Percentiles rank a stretch among this genome's conserved stretches.
Evolutionary conservation across 1,140 invertebrate species (phyloP).

Genomic region (Lepidotrigona ventralis): DNA sequence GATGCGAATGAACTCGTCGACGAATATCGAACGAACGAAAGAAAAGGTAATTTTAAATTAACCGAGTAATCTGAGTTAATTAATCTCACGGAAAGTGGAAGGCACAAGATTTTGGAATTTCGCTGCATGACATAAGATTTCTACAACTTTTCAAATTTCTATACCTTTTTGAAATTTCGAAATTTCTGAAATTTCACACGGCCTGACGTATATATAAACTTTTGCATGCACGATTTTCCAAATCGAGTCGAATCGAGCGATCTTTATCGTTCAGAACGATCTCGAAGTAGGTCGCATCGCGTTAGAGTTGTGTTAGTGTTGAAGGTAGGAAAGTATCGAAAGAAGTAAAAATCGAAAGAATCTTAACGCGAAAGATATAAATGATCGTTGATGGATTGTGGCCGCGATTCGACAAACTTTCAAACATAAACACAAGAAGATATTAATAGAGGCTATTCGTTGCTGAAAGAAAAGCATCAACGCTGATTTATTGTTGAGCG

Average conservation of each 20-base stretch:
- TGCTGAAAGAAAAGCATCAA: not conserved
- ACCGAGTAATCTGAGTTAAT: not conserved
- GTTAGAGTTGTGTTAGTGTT: too few species aligned
- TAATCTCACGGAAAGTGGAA: not conserved
- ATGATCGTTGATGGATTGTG: not conserved
- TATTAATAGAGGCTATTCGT: constrained; percentile 14
- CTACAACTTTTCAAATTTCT: too few species aligned
- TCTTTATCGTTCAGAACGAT: too few species aligned
- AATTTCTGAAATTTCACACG: not conserved
- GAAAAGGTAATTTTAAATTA: too few species aligned
- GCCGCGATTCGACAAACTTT: constrained; percentile 17
- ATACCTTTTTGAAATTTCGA: not conserved
- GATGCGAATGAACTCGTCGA: not conserved
- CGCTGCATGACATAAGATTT: too few species aligned
- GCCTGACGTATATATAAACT: too few species aligned
- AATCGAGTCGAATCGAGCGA: not conserved
- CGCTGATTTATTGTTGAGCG: constrained; percentile 17
- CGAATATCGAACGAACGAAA: not conserved
- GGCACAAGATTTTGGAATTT: not conserved
- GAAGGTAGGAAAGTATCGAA: not conserved
- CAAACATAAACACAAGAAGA: constrained; percentile 29
- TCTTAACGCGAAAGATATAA: constrained; percentile 3
- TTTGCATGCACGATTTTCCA: too few species aligned
- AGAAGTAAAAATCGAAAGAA: not conserved
- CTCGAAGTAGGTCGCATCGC: too few species aligned